Conservation (phyloP, 1,140 invertebrate species). For the Drosophila biarmipes region DNA sequence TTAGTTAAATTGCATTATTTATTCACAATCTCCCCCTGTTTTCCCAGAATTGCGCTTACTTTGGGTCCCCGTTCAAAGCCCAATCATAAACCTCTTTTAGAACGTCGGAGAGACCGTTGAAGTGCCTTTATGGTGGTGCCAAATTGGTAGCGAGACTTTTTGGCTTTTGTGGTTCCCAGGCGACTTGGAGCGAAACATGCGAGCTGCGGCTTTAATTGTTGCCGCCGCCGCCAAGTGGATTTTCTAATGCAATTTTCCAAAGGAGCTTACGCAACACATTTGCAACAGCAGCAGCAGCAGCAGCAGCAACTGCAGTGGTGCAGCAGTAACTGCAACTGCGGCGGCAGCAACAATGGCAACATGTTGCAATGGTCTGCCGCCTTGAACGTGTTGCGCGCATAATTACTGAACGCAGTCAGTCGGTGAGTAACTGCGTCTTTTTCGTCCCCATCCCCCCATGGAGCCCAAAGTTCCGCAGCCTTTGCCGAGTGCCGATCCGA, state of each 20-base stretch:
- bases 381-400: constrained; percentile 78
- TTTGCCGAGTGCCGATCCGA: constrained; percentile 35
- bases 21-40: too few relatives aligned
- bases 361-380: constrained; percentile 60
- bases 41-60: not conserved
- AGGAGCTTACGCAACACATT: constrained; percentile 61
- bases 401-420: constrained; percentile 65
- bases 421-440: constrained; percentile 49
- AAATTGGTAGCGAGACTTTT: constrained; percentile 42
- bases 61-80: not conserved
- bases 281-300: constrained; percentile 49
- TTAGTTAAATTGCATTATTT: too few relatives aligned
- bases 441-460: constrained; percentile 9
- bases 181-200: constrained; percentile 75
- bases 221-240: constrained; percentile 74
- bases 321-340: constrained; percentile 39
- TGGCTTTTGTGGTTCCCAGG: constrained; percentile 80
- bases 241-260: constrained; percentile 80
- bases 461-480: constrained; percentile 31
- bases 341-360: constrained; percentile 47
- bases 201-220: constrained; percentile 77
- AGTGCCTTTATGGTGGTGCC: constrained; percentile 32
- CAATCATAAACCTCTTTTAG: constrained; percentile 41
- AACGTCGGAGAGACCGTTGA: constrained; percentile 47
- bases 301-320: constrained; percentile 19